Base-by-base conservation (phyloP, 2,797 vertebrate genomes). In the Emydoidea blandingii region DNA sequence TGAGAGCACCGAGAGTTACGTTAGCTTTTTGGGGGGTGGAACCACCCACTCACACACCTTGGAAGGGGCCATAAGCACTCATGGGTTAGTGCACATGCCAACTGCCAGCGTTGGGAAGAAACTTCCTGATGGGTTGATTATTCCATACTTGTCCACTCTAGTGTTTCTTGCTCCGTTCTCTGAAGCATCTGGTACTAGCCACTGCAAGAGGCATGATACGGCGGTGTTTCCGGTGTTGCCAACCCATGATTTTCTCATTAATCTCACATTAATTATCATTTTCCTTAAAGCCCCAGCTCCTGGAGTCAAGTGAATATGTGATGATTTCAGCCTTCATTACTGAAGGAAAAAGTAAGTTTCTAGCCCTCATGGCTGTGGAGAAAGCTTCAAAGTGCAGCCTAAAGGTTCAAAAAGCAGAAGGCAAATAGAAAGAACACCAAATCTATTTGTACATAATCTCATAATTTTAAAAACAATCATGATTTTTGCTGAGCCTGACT, bases 191-290 rank as follows among this genome's bases (percentile, higher is more conserved):
- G 0, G 44, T 2, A 37, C 29, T 62, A 76, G 23, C 5, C 49
- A 1, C 5, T 3, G 3, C 2, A 21, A 27, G 5, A 41, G 72
- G 8, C 1, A 34, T 0, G 1, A 52, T 37, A 62, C 5, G 2
- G 37, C 3, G 6, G 29, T 34, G 59, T 34, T 54, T 54, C 59
- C 9, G 8, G 34, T 72, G 8, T 12, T 41, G n/a, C 19, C 37
- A 23, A 25, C 18, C 18, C 34, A 68, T 37, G 62, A 10, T 68
- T 68, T 41, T 72, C n/a, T 72, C n/a, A 72, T 41, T 37, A 72
- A 12, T 23, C 37, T 41, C 37, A 72, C 5, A 19, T 21, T 72
- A 41, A 72, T 25, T 23, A 72, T 41, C 3, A 11, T 72, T 72
- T 19, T n/a, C 21, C 68, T 72, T 72, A 23, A 72, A 41, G n/a